Conservation (phyloP, 2,113 vertebrate species). For the Eubucco bourcierii region DNA sequence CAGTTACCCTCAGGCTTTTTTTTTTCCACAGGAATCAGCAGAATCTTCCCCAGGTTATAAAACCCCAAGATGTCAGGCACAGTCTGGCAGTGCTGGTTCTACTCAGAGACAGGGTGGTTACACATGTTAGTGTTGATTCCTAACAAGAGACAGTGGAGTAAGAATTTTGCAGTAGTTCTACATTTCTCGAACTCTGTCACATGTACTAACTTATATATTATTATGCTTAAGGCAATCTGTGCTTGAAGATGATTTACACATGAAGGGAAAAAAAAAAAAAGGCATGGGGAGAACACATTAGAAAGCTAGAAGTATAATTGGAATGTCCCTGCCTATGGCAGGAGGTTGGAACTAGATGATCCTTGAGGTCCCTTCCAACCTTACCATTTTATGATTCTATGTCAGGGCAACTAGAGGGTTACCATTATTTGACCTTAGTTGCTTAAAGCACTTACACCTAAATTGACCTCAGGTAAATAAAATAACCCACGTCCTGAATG, state of each 20-base stretch:
- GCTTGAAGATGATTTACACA: neutral
- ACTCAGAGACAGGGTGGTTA: accelerated
- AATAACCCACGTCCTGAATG: slow-evolving; percentile 14
- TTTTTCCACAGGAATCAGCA: neutral
- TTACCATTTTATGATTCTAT: too few species aligned
- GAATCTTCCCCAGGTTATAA: neutral
- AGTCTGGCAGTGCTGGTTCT: neutral
- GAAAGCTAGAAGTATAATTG: neutral
- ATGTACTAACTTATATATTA: neutral
- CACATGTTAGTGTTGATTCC: neutral
- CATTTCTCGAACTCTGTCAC: neutral
- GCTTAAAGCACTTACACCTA: slow-evolving; percentile 3
- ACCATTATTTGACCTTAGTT: slow-evolving; percentile 34
- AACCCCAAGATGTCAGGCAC: neutral
- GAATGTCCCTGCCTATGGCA: too few species aligned
- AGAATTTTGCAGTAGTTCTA: neutral
- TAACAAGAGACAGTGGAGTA: neutral
- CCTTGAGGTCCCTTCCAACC: too few species aligned
- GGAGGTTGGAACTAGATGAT: too few species aligned
- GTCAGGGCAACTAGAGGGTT: neutral
- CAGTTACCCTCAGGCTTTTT: slow-evolving; percentile 1
- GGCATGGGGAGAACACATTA: neutral
- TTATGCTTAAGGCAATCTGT: neutral
- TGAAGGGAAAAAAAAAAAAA: neutral
- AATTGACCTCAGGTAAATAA: slow-evolving; percentile 36